Evolutionary conservation across 2,888 invertebrate genomes (phyloP).

Genomic region (Punctoribates punctum): DNA sequence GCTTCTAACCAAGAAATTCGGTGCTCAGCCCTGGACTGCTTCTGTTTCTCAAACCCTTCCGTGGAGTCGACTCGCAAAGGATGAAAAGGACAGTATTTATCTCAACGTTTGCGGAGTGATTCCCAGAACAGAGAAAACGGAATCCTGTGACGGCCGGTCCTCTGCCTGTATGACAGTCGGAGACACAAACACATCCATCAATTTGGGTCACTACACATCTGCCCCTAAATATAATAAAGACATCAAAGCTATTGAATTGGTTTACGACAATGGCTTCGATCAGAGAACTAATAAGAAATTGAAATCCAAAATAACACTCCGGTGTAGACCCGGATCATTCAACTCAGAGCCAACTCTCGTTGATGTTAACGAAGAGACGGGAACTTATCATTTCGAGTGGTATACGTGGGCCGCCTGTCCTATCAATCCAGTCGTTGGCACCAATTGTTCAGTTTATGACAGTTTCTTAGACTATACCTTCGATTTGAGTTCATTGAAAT

Average conservation of each 20-base stretch:
- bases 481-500: constrained; percentile 50
- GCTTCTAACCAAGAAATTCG: neutral
- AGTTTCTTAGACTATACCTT: constrained; percentile 50
- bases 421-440: constrained; percentile 43
- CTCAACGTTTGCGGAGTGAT: constrained; percentile 47
- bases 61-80: neutral
- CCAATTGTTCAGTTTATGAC: constrained; percentile 47
- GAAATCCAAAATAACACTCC: constrained; percentile 44
- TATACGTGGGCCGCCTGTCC: constrained; percentile 53
- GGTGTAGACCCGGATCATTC: constrained; percentile 43
- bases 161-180: constrained; percentile 44
- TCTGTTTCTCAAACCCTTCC: neutral
- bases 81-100: constrained; percentile 38
- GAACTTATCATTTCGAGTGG: constrained; percentile 53
- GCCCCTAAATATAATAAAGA: constrained; percentile 44
- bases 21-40: constrained; percentile 1
- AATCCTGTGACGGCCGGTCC: constrained; percentile 42
- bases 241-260: constrained; percentile 42
- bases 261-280: constrained; percentile 44
- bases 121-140: constrained; percentile 37
- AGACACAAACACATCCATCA: constrained; percentile 22
- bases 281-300: constrained; percentile 34
- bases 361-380: constrained; percentile 48
- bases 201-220: constrained; percentile 44
- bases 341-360: constrained; percentile 45